Evolutionary conservation across 2,888 invertebrate genomes (phyloP), one percentile per base, ranked within the genome.

Genomic region (Microplitis manilae): DNA sequence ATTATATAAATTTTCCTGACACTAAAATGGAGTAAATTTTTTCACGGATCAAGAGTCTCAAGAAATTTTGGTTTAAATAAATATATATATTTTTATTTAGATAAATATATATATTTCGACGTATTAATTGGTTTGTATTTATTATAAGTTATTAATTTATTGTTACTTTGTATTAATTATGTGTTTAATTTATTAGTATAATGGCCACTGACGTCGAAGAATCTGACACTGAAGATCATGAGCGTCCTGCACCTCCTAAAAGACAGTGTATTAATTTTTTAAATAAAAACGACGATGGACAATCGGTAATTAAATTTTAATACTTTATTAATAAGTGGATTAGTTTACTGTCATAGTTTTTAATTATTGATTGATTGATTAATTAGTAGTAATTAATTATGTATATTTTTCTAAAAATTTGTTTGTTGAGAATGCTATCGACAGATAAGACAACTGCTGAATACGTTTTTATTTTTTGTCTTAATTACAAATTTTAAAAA

Each of bases 191-290:
- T 20, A n/a, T 68, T 20, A 39, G 68, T 38, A 78, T 72, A 84
- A 89, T 90, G 88, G 89, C 89, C 76, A 90, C 89, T 64, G 88
- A 89, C 77, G 84, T 86, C 59, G 89, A 90, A 71, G 88, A 89
- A 71, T 89, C 87, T 5, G 89, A 89, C 64, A 87, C 85, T 15
- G 87, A 88, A 50, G 88, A 88, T 74, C 85, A 85, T 40, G 87
- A 87, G 59, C 84, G 84, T 74, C 86, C 88, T 13, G 86, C 81
- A 74, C 87, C 88, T 9, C 83, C 88, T 30, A 89, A 89, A 83
- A 85, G 87, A 38, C 87, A 86, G 50, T 83, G 87, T 59, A 76
- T 82, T 17, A 79, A 78, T 68, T 69, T 82, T 68, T 70, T 79
- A 41, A 77, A 78, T 41, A 64, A 60, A 30, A 30, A 30, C 2